phyloP scores from a whole-genome alignment of 2,888 invertebrate genomes.

The Stenoptilia bipunctidactyla region DNA sequence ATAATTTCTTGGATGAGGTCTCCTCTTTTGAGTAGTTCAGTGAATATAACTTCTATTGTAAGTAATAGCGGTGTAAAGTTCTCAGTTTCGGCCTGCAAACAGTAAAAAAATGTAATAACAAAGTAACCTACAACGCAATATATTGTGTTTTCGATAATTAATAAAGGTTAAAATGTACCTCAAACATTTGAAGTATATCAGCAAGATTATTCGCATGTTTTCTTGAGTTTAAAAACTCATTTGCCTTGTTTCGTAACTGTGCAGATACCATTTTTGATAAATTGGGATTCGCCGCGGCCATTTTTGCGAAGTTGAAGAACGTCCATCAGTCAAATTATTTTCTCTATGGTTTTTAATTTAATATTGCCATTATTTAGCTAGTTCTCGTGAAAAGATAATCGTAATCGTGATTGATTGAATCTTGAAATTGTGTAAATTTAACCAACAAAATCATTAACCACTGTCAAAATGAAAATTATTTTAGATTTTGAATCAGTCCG shows the following conservation, averaged over 20 bases:
- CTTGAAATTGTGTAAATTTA: no score
- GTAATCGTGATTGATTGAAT: no score
- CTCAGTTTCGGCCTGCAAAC: constrained; percentile 52
- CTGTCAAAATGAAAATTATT: no score
- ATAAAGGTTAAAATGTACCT: constrained; percentile 44
- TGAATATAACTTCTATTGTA: constrained; percentile 80
- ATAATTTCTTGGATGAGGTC: constrained; percentile 74
- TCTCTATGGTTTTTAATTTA: constrained; percentile 12
- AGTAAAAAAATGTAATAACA: constrained; percentile 17
- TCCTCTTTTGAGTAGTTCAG: constrained; percentile 75
- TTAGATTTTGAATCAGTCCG: no score
- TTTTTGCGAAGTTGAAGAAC: constrained; percentile 29
- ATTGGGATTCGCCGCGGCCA: constrained; percentile 54
- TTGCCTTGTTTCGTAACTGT: constrained; percentile 76
- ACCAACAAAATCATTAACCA: no score
- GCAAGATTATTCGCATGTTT: constrained; percentile 76
- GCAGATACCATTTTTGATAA: constrained; percentile 73
- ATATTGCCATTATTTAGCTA: no score
- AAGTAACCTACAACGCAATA: constrained; percentile 40
- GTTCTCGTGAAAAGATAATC: no score
- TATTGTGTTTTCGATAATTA: constrained; percentile 2
- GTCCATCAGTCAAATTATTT: background rate
- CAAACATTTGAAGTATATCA: constrained; percentile 77
- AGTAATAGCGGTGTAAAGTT: constrained; percentile 73
- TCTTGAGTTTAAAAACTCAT: constrained; percentile 77